A percentile compares a stretch with the other conserved stretches of the same genome.
Evolutionary conservation across 2,113 vertebrate genomes (phyloP).

Genomic region (Hemiprocne comata): DNA sequence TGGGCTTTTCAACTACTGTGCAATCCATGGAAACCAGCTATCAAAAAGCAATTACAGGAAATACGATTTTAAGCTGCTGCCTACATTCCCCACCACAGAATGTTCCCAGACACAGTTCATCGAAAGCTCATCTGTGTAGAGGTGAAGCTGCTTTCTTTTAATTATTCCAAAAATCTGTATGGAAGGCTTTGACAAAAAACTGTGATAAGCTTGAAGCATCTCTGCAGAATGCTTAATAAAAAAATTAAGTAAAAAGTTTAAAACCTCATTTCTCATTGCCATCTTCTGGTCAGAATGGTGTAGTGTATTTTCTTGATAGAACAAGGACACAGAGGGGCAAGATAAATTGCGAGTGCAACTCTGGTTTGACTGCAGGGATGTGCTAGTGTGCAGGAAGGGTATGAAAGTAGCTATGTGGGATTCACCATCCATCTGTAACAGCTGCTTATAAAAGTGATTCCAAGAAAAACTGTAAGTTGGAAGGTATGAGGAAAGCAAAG

Average conservation of each 20-base stretch:
- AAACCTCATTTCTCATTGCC: slow-evolving; percentile 66
- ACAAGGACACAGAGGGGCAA: not conserved
- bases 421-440: not conserved
- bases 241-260: not conserved
- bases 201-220: not conserved
- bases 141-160: not conserved
- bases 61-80: not conserved
- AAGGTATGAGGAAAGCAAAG: not conserved
- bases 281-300: slow-evolving; percentile 64
- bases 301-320: not conserved
- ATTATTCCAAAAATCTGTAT: not conserved
- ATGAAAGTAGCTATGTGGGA: not conserved
- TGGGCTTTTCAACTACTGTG: not conserved
- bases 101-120: not conserved
- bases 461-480: not conserved
- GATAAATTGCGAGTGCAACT: not conserved
- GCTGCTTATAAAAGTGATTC: not conserved
- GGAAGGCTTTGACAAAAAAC: not conserved
- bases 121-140: not conserved
- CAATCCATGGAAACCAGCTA: not conserved
- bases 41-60: not conserved
- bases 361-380: not conserved
- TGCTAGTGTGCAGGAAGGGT: not conserved
- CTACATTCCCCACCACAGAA: not conserved
- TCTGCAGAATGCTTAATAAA: not conserved